phyloP scores from a whole-genome alignment of 2,113 vertebrate genomes.

The Pantherophis guttatus region DNA sequence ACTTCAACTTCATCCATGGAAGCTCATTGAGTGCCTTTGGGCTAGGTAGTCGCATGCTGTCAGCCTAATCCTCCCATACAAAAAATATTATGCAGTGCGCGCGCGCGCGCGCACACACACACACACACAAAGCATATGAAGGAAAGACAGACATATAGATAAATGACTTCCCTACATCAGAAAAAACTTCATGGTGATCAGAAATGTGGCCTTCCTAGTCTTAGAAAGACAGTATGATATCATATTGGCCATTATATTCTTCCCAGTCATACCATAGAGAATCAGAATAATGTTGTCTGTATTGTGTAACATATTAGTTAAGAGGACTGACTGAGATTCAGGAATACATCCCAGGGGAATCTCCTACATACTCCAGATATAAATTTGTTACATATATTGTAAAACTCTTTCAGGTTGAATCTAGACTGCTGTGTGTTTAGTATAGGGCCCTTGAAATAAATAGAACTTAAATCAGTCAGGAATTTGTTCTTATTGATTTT shows the following conservation, averaged over 20 bases:
- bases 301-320: neutral
- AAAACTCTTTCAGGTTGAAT: neutral
- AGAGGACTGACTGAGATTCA: neutral
- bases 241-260: neutral
- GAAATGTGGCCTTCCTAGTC: too few relatives aligned
- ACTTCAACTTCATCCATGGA: neutral
- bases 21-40: neutral
- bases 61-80: neutral
- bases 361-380: neutral
- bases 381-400: neutral
- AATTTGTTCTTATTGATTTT: neutral
- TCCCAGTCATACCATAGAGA: neutral
- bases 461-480: neutral
- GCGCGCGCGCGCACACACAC: rapidly evolving
- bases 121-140: neutral
- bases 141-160: neutral
- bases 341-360: neutral
- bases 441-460: neutral
- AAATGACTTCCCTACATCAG: neutral
- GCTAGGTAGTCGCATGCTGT: neutral
- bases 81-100: neutral
- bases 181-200: neutral
- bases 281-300: neutral
- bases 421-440: neutral
- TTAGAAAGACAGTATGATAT: neutral